Evolutionary conservation across 2,888 invertebrate genomes (phyloP), one percentile per base, ranked within the genome.

Genomic region (Amblyjoppa fuscipennis): DNA sequence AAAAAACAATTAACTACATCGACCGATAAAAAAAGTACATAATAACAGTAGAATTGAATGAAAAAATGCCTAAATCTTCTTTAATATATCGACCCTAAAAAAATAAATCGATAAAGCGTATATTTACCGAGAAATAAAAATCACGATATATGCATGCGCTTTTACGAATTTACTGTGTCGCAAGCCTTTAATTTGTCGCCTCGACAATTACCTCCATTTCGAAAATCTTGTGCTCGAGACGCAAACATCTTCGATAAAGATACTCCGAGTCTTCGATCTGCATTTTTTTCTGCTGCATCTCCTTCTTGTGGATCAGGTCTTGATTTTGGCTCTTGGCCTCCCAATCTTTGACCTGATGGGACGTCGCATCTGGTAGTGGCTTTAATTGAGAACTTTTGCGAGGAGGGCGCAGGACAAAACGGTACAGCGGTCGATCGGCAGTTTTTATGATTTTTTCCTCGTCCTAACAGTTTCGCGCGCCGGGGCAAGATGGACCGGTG

Each of bases 161-260:
- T 41, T 9, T 9, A 9, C 2, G 2, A 9, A 41, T 41, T 41
- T 9, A 41, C 41, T 41, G 41, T 41, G 41, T 1, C 41, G 9
- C 9, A 9, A 41, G 38, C 2, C 9, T 2, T 41, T 41, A 13
- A 45, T 45, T 3, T 16, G 11, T 9, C 3, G 5, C 3, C 45
- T 56, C n/a, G 25, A 49, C 5, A 4, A 0, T 38, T 38, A 93
- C 93, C 93, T 93, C 93, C 92, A 93, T 93, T 79, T 93, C 93
- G 53, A 78, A 83, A 41, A 93, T 90, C 81, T 90, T 91, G 16
- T 90, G 88, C 82, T 93, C 93, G 69, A 93, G 88, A 56, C 75
- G 87, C 70, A 91, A 34, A 61, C 92, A 93, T 77, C 90, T 88
- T 82, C 87, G 91, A 82, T 90, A 90, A 7, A 93, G 88, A 73